Evolutionary conservation across 2,113 vertebrate genomes (phyloP), one percentile per base, ranked within the genome.

Genomic region (Gasterosteus aculeatus): DNA sequence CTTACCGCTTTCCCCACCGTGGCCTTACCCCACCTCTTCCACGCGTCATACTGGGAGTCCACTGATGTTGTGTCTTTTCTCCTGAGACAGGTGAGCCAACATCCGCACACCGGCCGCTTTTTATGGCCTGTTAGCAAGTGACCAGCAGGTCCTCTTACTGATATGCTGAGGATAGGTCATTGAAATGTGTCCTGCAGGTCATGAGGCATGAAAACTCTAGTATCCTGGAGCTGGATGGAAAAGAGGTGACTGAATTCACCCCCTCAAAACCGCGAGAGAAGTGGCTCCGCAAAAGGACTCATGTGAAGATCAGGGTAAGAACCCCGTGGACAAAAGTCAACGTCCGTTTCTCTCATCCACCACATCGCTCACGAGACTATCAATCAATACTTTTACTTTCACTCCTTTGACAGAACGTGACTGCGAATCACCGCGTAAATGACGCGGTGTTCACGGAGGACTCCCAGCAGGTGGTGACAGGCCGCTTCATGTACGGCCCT

Each of bases 401-500:
- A 0, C 41, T 83, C 22, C 11, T 68, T 51, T 66, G 38, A 72
- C 91, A 99, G 98, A 99, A 99, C 0, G 97, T 99, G 81, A 95
- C 98, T 0, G 97, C 98, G 71, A 99, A 99, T 92, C 98, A 99
- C 86, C 93, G 98, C 56, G 95, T 99, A 71, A 98, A 95, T 0
- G 98, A 99, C 5, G 95, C 96, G 0, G 93, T 99, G 0, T 97
- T 95, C 82, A 97, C 95, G 0, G 98, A 99, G 68, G 97, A 96
- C 10, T 94, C 94, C 12, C 96, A 93, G 5, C 97, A 99, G 94
- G 88, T 95, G 3, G 90, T 99, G 73, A 95, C 93, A 0, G 98
- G 97, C 44, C 95, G 98, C 76, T 99, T 99, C 85, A 98, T 99
- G 98, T 99, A 99, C 0, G 98, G 98, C 16, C 98, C 98, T 0